These are phyloP conservation scores for Holothuria scabra DNA, from an alignment of 53 echinoderm and acorn worm genomes.

Conservation along the genomic window DNA sequence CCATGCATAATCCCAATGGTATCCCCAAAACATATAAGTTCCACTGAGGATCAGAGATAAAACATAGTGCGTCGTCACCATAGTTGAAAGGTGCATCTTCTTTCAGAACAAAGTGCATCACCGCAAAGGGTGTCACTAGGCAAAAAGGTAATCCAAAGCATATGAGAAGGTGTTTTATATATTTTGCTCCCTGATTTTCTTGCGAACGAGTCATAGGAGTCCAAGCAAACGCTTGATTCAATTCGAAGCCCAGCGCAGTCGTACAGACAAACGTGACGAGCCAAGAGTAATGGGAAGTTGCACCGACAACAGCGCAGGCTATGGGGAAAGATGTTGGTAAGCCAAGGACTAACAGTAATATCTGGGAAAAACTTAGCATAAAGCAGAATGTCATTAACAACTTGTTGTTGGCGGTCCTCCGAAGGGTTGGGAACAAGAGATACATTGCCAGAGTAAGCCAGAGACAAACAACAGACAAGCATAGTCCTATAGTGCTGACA, in stretches of 20 bases:
- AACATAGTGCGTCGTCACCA: not conserved
- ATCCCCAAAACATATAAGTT: not conserved
- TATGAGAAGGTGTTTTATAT: not conserved
- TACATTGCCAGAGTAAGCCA: constrained; percentile 1
- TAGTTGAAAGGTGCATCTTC: constrained; percentile 10
- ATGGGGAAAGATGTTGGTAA: not conserved
- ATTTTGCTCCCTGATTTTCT: not conserved
- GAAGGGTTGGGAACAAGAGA: not conserved
- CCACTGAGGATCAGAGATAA: constrained; percentile 17
- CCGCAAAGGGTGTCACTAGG: constrained; percentile 1
- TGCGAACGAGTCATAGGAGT: not conserved
- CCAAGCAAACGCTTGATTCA: constrained; percentile 32
- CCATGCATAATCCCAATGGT: constrained; percentile 19
- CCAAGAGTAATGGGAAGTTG: not conserved
- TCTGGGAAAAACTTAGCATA: constrained; percentile 1
- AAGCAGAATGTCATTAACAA: constrained; percentile 14
- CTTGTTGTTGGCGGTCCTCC: not conserved
- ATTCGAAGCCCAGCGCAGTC: constrained; percentile 8
- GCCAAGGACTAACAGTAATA: not conserved
- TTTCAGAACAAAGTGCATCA: not conserved
- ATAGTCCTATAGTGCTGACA: not conserved
- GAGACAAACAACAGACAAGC: constrained; percentile 10
- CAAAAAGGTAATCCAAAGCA: not conserved
- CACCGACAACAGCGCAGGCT: not conserved
- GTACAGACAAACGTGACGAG: constrained; percentile 5